A percentile compares a stretch with the other conserved stretches of the same genome.
phyloP scores from a whole-genome alignment of 23 tunicate species.

The Styela plicata region DNA sequence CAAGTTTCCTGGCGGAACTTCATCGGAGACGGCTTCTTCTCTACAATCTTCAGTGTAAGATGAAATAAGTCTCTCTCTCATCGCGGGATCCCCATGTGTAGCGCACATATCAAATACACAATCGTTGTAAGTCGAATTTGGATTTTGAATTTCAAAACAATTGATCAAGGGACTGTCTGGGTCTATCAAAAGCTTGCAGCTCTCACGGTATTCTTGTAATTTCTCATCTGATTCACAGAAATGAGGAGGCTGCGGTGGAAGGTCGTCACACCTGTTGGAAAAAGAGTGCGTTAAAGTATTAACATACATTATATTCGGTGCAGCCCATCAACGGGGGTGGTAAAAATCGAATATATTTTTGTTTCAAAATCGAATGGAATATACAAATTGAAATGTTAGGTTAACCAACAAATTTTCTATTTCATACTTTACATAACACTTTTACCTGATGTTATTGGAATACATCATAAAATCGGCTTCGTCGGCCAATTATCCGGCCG shows the following conservation, averaged over 20 bases:
- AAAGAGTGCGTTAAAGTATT: no score
- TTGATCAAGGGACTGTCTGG: slow-evolving; percentile 47
- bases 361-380: no score
- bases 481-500: no score
- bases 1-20: slow-evolving; percentile 10
- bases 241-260: background rate
- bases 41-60: slow-evolving; percentile 47
- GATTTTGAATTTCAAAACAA: slow-evolving; percentile 38
- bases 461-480: no score
- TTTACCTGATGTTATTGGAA: no score
- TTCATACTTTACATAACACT: no score
- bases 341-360: no score
- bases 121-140: slow-evolving; percentile 18
- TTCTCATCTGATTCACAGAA: background rate
- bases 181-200: slow-evolving; percentile 41
- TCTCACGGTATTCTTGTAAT: background rate
- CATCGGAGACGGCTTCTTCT: slow-evolving; percentile 28
- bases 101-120: slow-evolving; percentile 67
- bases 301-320: no score
- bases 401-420: no score
- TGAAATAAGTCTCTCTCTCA: slow-evolving; percentile 16
- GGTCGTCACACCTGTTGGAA: slow-evolving; percentile 14
- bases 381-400: no score
- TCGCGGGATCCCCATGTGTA: slow-evolving; percentile 33
- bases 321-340: no score